Percentiles rank a stretch among this genome's conserved stretches.
Evolutionary conservation across 35 echinoderm and acorn worm species (phyloP).

Genomic region (Ptychodera flava): DNA sequence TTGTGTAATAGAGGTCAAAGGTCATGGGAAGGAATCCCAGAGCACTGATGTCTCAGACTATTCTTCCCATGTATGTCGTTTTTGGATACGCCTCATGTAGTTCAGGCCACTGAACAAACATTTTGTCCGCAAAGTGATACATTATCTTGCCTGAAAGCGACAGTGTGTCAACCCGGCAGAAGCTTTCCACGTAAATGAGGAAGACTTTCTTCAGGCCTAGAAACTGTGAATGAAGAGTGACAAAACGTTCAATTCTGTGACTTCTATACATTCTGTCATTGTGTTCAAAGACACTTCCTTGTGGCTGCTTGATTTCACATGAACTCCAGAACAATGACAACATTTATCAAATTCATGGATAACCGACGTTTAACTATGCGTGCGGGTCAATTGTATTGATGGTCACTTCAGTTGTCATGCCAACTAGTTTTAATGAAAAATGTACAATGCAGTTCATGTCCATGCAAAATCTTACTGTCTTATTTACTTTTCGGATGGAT

Average conservation of each 20-base stretch:
- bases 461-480: no score
- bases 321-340: not conserved
- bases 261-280: not conserved
- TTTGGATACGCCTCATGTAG: constrained; percentile 81
- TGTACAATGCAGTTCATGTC: no score
- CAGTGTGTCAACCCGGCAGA: constrained; percentile 75
- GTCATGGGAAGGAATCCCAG: no score
- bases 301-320: no score
- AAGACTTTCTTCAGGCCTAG: constrained; percentile 67
- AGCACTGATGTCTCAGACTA: constrained; percentile 19
- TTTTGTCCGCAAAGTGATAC: constrained; percentile 96
- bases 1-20: no score
- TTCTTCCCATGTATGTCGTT: constrained; percentile 58
- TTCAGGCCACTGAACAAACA: constrained; percentile 88
- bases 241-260: not conserved
- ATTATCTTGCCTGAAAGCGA: constrained; percentile 87
- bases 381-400: no score
- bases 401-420: no score
- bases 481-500: no score
- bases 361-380: no score
- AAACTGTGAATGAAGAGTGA: constrained; percentile 37
- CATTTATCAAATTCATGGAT: not conserved
- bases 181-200: constrained; percentile 95
- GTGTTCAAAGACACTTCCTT: not conserved
- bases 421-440: no score